Evolutionary conservation across 2,113 vertebrate species (phyloP).

Genomic region (Recurvirostra avosetta): DNA sequence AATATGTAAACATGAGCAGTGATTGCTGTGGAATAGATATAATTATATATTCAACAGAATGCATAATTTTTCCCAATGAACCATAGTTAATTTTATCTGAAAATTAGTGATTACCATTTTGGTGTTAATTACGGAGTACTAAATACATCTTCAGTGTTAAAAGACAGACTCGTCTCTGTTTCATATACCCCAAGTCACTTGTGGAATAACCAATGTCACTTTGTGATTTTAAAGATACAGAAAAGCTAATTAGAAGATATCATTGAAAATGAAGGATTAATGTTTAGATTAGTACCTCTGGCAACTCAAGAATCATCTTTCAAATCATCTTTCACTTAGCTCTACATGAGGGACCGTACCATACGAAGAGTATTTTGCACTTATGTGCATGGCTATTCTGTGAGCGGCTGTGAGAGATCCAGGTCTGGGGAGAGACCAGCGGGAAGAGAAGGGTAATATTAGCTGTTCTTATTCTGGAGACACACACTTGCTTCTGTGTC

Average conservation of each 20-base stretch:
- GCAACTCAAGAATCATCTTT: background rate
- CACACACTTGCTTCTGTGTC: background rate
- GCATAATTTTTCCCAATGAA: slow-evolving; percentile 55
- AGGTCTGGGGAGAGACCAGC: background rate
- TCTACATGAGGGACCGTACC: background rate
- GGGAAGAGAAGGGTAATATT: background rate
- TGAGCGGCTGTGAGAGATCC: background rate
- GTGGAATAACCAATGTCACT: slow-evolving; percentile 7
- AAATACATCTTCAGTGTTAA: slow-evolving; percentile 47
- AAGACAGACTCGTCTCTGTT: slow-evolving; percentile 20
- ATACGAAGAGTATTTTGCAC: background rate
- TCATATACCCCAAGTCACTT: background rate
- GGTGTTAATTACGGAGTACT: slow-evolving; percentile 60
- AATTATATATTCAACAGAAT: slow-evolving; percentile 66
- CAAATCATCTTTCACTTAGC: background rate
- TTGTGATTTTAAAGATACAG: background rate
- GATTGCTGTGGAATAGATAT: slow-evolving; percentile 72
- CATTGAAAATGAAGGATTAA: background rate
- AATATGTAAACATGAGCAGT: slow-evolving; percentile 67
- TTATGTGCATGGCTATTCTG: background rate
- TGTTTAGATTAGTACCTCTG: background rate
- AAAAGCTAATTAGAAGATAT: background rate
- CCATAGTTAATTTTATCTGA: slow-evolving; percentile 70
- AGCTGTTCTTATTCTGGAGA: background rate
- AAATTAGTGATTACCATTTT: slow-evolving; percentile 68